Percentiles rank a stretch among this genome's conserved stretches.
Evolutionary conservation across 2,888 invertebrate species (phyloP).

Genomic region (Lottia gigantea): DNA sequence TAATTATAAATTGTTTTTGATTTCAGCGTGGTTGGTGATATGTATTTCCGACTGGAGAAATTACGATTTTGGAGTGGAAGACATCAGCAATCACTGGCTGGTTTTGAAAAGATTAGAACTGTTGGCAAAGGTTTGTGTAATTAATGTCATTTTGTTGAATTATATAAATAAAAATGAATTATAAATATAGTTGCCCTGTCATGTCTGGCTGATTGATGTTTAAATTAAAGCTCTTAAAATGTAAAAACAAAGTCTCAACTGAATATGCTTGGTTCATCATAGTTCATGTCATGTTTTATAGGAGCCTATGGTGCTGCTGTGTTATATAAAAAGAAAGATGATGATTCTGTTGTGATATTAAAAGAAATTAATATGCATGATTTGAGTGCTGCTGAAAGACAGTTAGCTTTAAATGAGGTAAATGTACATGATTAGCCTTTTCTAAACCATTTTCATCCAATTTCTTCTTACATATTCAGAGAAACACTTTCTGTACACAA

Average conservation of each 20-base stretch:
- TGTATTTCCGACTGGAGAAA: constrained; percentile 64
- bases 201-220: too few relatives aligned
- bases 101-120: constrained; percentile 74
- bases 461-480: too few relatives aligned
- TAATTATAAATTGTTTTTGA: not conserved
- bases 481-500: not conserved
- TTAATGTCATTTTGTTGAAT: too few relatives aligned
- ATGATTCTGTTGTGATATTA: constrained; percentile 77
- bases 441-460: too few relatives aligned
- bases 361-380: constrained; percentile 81
- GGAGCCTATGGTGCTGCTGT: constrained; percentile 79
- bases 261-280: too few relatives aligned
- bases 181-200: too few relatives aligned
- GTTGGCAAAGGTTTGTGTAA: constrained; percentile 74
- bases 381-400: constrained; percentile 76
- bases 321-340: constrained; percentile 75
- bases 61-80: constrained; percentile 60
- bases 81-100: constrained; percentile 59
- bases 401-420: constrained; percentile 78
- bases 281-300: constrained; percentile 13
- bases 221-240: too few relatives aligned
- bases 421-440: constrained; percentile 10
- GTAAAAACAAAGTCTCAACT: too few relatives aligned
- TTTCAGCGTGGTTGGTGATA: constrained; percentile 51
- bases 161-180: too few relatives aligned